Percentiles rank a stretch among this genome's conserved stretches.
Conservation (phyloP, 2,113 vertebrate genomes). For the Heliornis fulica region DNA sequence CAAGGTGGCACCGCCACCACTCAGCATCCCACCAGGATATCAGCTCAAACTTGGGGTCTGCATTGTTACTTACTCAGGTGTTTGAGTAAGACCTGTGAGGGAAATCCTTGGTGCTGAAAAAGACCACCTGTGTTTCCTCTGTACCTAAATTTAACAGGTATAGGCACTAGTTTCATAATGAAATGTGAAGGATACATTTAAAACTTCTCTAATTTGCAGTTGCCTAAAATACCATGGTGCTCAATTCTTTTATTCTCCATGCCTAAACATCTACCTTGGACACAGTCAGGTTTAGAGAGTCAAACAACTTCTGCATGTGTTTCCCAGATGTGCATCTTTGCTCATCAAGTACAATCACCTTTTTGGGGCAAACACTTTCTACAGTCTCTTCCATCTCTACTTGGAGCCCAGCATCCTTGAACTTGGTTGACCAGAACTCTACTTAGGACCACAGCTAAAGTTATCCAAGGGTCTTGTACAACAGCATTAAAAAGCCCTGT, state of each 20-base stretch:
- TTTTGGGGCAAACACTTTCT: not conserved
- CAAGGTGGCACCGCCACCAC: not conserved
- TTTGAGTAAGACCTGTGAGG: not conserved
- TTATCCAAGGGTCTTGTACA: not conserved
- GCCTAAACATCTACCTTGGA: not conserved
- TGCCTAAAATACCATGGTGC: not conserved
- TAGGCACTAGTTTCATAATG: not conserved
- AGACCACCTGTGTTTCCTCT: not conserved
- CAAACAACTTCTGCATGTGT: not conserved
- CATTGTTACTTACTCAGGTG: not conserved
- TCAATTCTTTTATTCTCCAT: not conserved
- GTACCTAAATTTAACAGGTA: not conserved
- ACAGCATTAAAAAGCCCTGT: not conserved
- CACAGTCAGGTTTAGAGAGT: not conserved
- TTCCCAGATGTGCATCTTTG: not conserved
- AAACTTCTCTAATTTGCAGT: not conserved
- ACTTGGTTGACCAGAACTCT: not conserved
- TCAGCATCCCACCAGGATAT: not conserved
- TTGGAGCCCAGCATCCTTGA: not conserved
- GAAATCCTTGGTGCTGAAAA: not conserved
- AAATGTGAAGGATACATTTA: not conserved
- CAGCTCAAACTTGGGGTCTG: not conserved
- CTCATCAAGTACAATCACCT: not conserved
- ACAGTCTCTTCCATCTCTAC: not conserved
- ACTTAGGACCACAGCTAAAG: not conserved